Percentiles rank a stretch among this genome's conserved stretches.
These are phyloP conservation scores for Eumaeus atala DNA, from an alignment of 1,140 invertebrate genomes.

Conservation along the genomic window DNA sequence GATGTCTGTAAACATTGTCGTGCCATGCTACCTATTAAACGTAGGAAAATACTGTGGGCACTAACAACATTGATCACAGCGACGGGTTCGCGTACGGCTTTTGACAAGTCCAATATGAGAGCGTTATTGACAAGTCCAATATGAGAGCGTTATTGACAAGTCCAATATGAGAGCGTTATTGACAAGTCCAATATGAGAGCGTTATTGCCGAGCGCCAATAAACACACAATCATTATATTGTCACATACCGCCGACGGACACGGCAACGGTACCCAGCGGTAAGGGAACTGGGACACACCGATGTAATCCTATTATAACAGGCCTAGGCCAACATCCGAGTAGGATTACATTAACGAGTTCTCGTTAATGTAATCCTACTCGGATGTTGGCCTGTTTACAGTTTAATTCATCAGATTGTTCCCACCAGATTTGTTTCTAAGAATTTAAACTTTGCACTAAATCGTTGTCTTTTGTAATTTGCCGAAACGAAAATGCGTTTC, in stretches of 20 bases:
- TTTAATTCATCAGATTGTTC: conserved; percentile 12
- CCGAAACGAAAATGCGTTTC: too few species aligned
- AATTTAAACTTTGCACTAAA: conserved; percentile 15
- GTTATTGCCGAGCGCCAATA: conserved; percentile 40
- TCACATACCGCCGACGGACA: conserved; percentile 45
- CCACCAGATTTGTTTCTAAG: neutral
- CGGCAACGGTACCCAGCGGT: conserved; percentile 57
- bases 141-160: conserved; percentile 30
- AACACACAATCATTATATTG: conserved; percentile 65
- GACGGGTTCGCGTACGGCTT: conserved; percentile 36
- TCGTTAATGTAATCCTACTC: conserved; percentile 62
- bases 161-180: conserved; percentile 32
- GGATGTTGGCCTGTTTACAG: conserved; percentile 22
- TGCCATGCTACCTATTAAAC: too few species aligned
- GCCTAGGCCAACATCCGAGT: too few species aligned
- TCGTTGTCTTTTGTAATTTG: conserved; percentile 13
- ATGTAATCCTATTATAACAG: conserved; percentile 19
- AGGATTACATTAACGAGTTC: too few species aligned
- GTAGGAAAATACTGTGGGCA: neutral
- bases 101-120: conserved; percentile 31
- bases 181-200: conserved; percentile 27
- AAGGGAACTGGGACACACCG: conserved; percentile 56
- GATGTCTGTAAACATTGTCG: too few species aligned
- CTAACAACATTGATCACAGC: conserved; percentile 37
- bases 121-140: conserved; percentile 31